A percentile compares a stretch with the other conserved stretches of the same genome.
phyloP scores from a whole-genome alignment of 2,797 vertebrate species.

The Gadopsis bispinosus region DNA sequence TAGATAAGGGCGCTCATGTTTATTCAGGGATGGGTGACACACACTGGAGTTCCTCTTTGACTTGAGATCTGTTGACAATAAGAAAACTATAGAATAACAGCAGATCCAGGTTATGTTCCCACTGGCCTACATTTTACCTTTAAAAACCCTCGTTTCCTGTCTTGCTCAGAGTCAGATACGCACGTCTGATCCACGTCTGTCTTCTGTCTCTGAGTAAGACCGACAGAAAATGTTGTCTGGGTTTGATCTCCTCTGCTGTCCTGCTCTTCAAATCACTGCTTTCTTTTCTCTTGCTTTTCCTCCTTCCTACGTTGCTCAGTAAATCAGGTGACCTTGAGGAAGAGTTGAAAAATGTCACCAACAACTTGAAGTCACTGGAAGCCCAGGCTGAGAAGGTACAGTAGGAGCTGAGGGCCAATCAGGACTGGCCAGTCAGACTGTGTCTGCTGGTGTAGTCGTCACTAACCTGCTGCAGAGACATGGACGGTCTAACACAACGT shows the following conservation, averaged over 20 bases:
- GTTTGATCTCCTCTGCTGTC: slow-evolving; percentile 61
- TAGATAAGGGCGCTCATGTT: no score
- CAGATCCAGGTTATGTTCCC: slow-evolving; percentile 9
- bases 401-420: slow-evolving; percentile 27
- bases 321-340: slow-evolving; percentile 99
- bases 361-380: slow-evolving; percentile 99
- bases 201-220: slow-evolving; percentile 20
- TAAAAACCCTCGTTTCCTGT: neutral
- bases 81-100: slow-evolving; percentile 11
- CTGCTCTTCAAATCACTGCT: slow-evolving; percentile 78
- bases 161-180: slow-evolving; percentile 24
- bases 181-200: neutral
- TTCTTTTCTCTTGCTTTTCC: slow-evolving; percentile 76
- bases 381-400: slow-evolving; percentile 92
- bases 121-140: neutral
- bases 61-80: slow-evolving; percentile 9
- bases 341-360: slow-evolving; percentile 99
- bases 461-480: no score
- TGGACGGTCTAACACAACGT: no score
- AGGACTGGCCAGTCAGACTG: neutral
- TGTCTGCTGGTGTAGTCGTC: neutral
- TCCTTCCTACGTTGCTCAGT: slow-evolving; percentile 83
- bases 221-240: neutral
- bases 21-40: no score
- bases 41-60: no score